Evolutionary conservation across 2,797 vertebrate species (phyloP).

Genomic region (Premnoplex brunnescens): DNA sequence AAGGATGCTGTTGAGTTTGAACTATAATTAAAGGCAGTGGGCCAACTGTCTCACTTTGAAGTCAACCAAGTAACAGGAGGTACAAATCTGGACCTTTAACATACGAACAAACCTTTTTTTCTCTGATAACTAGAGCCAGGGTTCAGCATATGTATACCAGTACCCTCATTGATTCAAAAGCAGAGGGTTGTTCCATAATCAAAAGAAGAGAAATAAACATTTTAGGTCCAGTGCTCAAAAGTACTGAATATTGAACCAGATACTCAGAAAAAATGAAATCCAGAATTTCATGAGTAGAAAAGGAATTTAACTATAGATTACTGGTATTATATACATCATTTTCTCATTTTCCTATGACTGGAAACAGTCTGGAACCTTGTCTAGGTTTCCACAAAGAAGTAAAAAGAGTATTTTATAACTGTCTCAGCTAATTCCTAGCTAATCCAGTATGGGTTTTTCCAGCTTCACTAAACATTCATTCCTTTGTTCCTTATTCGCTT

Average conservation of each 20-base stretch:
- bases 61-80: slow-evolving; percentile 42
- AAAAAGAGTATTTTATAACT: neutral
- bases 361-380: neutral
- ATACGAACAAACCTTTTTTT: neutral
- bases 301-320: neutral
- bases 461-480: neutral
- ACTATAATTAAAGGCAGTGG: slow-evolving; percentile 63
- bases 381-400: neutral
- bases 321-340: neutral
- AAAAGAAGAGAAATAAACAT: neutral
- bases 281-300: neutral
- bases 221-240: neutral
- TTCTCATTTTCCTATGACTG: neutral
- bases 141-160: neutral
- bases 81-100: slow-evolving; percentile 30
- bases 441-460: neutral
- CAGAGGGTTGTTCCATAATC: neutral
- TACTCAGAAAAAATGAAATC: neutral
- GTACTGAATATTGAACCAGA: neutral
- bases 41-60: slow-evolving; percentile 30
- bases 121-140: neutral
- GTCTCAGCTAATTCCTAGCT: neutral
- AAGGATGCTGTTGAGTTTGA: slow-evolving; percentile 59
- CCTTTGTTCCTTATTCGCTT: neutral
- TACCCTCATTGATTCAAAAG: neutral